Percentiles rank a stretch among this genome's conserved stretches.
phyloP scores from a whole-genome alignment of 2,797 vertebrate genomes.

The Enteromius mattozi region DNA sequence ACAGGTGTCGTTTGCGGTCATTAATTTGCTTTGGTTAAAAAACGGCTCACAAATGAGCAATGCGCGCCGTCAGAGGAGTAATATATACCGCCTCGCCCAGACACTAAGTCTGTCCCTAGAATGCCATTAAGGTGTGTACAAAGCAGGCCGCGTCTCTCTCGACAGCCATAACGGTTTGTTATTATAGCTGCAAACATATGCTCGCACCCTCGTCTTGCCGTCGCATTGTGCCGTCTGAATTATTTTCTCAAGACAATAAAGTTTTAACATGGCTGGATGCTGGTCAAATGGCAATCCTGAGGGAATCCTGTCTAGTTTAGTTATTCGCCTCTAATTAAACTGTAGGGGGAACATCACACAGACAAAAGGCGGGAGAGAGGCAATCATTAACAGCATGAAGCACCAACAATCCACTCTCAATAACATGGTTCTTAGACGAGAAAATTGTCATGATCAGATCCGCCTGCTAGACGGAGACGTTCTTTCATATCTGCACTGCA shows the following conservation, averaged over 20 bases:
- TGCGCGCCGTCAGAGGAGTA: slow-evolving; percentile 86
- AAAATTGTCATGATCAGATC: slow-evolving; percentile 14
- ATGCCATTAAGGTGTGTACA: slow-evolving; percentile 90
- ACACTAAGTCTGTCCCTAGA: slow-evolving; percentile 85
- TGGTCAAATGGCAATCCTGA: slow-evolving; percentile 88
- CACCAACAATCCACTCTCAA: slow-evolving; percentile 32
- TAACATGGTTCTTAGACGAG: slow-evolving; percentile 35
- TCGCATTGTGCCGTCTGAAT: slow-evolving; percentile 58
- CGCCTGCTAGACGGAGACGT: neutral
- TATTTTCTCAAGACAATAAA: slow-evolving; percentile 83
- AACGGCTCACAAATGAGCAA: slow-evolving; percentile 88
- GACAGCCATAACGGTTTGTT: slow-evolving; percentile 93
- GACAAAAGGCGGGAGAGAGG: slow-evolving; percentile 2
- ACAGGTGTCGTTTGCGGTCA: slow-evolving; percentile 82
- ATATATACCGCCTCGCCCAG: slow-evolving; percentile 86
- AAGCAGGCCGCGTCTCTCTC: slow-evolving; percentile 87
- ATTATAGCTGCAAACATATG: slow-evolving; percentile 95
- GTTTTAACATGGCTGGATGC: slow-evolving; percentile 90
- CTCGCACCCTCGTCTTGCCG: slow-evolving; percentile 81
- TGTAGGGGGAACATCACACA: slow-evolving; percentile 59
- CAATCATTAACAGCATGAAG: slow-evolving; percentile 35
- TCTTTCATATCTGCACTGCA: slow-evolving; percentile 13
- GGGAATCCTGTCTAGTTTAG: slow-evolving; percentile 61
- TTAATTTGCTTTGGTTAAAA: slow-evolving; percentile 87
- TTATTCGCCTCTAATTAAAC: slow-evolving; percentile 78